These are phyloP conservation scores for Apotomis turbidana DNA, from an alignment of 2,888 invertebrate genomes.

Conservation along the genomic window DNA sequence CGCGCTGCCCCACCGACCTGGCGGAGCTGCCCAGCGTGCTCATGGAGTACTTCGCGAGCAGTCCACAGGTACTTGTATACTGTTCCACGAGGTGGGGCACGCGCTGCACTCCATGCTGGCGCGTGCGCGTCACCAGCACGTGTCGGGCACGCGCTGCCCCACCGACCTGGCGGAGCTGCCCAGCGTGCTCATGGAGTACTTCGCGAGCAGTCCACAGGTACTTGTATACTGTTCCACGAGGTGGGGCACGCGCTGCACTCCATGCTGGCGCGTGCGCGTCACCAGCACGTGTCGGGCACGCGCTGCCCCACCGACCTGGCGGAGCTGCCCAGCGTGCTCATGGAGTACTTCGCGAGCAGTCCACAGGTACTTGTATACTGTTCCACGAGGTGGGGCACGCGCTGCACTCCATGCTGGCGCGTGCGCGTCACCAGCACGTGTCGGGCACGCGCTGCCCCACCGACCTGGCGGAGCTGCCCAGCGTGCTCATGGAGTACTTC, in stretches of 20 bases:
- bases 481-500: neutral
- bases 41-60: slow-evolving; percentile 94
- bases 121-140: slow-evolving; percentile 85
- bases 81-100: slow-evolving; percentile 88
- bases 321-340: slow-evolving; percentile 95
- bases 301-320: slow-evolving; percentile 92
- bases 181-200: slow-evolving; percentile 96
- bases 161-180: slow-evolving; percentile 98
- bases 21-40: slow-evolving; percentile 97
- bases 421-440: slow-evolving; percentile 67
- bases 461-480: neutral
- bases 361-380: no score
- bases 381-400: neutral
- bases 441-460: slow-evolving; percentile 3
- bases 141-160: slow-evolving; percentile 94
- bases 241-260: neutral
- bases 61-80: slow-evolving; percentile 87
- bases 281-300: slow-evolving; percentile 96
- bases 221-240: slow-evolving; percentile 58
- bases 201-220: slow-evolving; percentile 89
- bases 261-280: slow-evolving; percentile 89
- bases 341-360: slow-evolving; percentile 83
- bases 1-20: slow-evolving; percentile 94
- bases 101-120: slow-evolving; percentile 98
- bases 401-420: no score